Percentiles rank a stretch among this genome's conserved stretches.
Evolutionary conservation across 2,888 invertebrate genomes (phyloP).

Genomic region (Leptothorax acervorum): DNA sequence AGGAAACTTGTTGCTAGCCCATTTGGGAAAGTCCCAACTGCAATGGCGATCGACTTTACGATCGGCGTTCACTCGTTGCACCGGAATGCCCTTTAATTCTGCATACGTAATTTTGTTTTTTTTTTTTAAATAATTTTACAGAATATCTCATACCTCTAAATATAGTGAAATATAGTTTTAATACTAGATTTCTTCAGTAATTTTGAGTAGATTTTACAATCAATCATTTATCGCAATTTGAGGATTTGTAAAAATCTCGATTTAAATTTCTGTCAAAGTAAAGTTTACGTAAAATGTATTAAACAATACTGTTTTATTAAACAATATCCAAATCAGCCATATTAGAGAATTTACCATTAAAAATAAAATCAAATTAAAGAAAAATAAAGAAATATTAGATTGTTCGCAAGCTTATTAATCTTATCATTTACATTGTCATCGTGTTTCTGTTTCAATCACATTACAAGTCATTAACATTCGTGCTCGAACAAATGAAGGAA

Average conservation of each 20-base stretch:
- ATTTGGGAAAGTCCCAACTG: constrained; percentile 42
- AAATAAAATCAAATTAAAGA: background rate
- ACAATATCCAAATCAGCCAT: background rate
- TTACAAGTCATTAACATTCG: background rate
- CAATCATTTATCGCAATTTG: background rate
- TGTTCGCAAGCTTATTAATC: background rate
- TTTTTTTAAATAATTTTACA: background rate
- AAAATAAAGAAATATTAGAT: background rate
- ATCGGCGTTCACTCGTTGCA: background rate
- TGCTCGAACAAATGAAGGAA: background rate
- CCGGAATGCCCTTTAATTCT: background rate
- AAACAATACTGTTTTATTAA: background rate
- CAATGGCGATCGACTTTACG: background rate
- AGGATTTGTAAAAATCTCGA: background rate
- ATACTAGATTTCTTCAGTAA: background rate
- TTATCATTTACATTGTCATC: background rate
- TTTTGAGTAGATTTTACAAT: background rate
- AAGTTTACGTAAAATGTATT: background rate
- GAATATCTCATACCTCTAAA: background rate
- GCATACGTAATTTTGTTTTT: background rate
- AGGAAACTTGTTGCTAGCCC: constrained; percentile 5
- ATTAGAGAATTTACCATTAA: background rate
- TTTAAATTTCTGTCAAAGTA: background rate
- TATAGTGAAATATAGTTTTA: background rate
- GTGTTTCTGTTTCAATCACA: background rate